Base-by-base conservation (phyloP, 1,140 invertebrate species). In the Caenorhabditis briggsae region DNA sequence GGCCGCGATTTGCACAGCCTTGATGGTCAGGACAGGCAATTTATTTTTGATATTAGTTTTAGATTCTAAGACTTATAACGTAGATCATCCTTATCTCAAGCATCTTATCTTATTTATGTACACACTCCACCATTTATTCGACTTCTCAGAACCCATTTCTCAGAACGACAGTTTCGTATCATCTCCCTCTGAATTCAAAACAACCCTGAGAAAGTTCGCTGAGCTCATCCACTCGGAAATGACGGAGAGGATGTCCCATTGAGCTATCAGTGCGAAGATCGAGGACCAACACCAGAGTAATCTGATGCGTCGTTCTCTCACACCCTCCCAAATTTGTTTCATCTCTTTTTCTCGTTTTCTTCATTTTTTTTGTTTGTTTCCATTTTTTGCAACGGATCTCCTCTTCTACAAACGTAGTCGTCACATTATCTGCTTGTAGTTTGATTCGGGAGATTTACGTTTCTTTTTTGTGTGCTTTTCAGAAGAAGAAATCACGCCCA, bases 251-350 rank as follows among this genome's bases (percentile, higher is more conserved):
- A n/a, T 8, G 18, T 46, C 43, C 41, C 64, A 70, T 70, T 70
- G 41, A 46, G 6, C 18, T 70, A 70, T 70, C 64, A 70, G 64
- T 70, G 64, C 64, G 64, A 70, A 70, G 64, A 70, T 70, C 64
- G 64, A 25, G 20, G 59, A 61, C 59, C 33, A 18, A n/a, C 41
- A 41, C 43, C 41, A 14, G 43, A 23, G 64, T 46, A 43, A 43
- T 70, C 41, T 20, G 33, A 70, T 43, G 33, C 64, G 14, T n/a
- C 64, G 41, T 43, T 43, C 64, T 70, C 64, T 70, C 64, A 70
- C 64, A 70, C 64, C 64, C 64, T 46, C 41, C 64, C 64, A 70
- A 70, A 46, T 43, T 61, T 61, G 59, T 61, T 33, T 61, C 59
- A 61, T 61, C 25, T 46, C 43, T 70, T 43, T 70, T 70, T 33